Base-by-base conservation (phyloP, 2,888 invertebrate species). In the Tenodera sinensis region DNA sequence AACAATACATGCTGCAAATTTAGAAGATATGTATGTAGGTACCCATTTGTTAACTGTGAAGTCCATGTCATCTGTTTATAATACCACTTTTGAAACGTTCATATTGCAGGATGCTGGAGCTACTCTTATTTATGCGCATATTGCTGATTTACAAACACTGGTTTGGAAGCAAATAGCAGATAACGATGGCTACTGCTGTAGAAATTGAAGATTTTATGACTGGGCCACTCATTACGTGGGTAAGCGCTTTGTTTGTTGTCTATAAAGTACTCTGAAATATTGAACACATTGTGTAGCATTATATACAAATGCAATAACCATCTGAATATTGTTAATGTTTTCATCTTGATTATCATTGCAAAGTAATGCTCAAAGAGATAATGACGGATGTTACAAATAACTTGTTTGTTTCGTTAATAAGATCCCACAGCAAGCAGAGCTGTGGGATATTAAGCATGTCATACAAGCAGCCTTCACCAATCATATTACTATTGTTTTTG, bases 171-270 rank as follows among this genome's bases (percentile, higher is more conserved):
- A 8, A 25, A 71, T 71, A 8, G 47, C 20, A 9, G 42, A 28
- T 7, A 20, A 14, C 47, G 12, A 86, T 86, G 86, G 86, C 86
- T 25, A 28, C 71, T 71, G 20, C 90, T 28, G 82, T 87, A 47
- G 90, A 90, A 83, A 89, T 97, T 92, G 97, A 97, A 93, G 97
- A 97, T 93, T 96, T 97, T 93, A 95, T 97, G 93, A 95, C 96
- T 93, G 97, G 97, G 92, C 97, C 97, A 92, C 94, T 98, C 91
- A 96, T 97, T 92, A 96, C 96, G 93, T 98, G 97, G 97, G 97
- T 97, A 95, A 54, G 34, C 54, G 83, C 34, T 47, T 88, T 89
- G 84, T 54, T 54, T 54, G 88, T 87, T 83, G 86, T 83, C 4
- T n/a, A 85, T 83, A 8, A 83, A 86, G 12, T 28, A 3, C 25